phyloP scores from a whole-genome alignment of 1,140 invertebrate genomes.

The Lordiphosa stackelbergi region DNA sequence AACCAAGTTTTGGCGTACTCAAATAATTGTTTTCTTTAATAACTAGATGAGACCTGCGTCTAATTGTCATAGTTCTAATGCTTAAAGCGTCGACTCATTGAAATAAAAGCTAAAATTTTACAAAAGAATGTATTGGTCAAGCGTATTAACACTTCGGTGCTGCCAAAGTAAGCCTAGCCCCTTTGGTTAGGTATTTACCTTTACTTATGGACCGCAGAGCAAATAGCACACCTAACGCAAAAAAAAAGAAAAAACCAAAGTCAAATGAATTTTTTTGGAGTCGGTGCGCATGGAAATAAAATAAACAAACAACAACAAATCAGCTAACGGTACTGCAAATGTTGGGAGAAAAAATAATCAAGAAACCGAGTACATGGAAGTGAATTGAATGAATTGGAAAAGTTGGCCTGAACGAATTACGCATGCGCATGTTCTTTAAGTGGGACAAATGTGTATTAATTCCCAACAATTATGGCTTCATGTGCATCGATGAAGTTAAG shows the following conservation, averaged over 20 bases:
- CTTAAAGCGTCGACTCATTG: too few relatives aligned
- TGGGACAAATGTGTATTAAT: slow-evolving; percentile 10
- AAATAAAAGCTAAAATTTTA: too few relatives aligned
- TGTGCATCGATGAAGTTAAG: neutral
- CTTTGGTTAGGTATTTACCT: slow-evolving; percentile 14
- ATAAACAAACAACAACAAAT: slow-evolving; percentile 19
- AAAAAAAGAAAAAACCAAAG: slow-evolving; percentile 24
- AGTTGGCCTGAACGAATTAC: slow-evolving; percentile 22
- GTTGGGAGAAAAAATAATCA: slow-evolving; percentile 52
- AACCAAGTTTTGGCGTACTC: too few relatives aligned
- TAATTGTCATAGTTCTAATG: too few relatives aligned
- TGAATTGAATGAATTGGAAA: slow-evolving; percentile 14
- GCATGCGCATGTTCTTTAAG: slow-evolving; percentile 20
- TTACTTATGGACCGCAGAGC: slow-evolving; percentile 55
- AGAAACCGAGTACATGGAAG: slow-evolving; percentile 40
- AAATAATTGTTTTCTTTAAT: too few relatives aligned
- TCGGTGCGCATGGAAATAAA: slow-evolving; percentile 52
- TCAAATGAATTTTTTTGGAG: slow-evolving; percentile 38
- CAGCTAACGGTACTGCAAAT: slow-evolving; percentile 62
- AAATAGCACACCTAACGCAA: slow-evolving; percentile 55
- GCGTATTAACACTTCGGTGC: too few relatives aligned
- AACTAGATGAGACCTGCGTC: too few relatives aligned
- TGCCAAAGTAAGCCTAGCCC: too few relatives aligned
- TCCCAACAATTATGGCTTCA: slow-evolving; percentile 7
- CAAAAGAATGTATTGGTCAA: too few relatives aligned